Evolutionary conservation across 2,113 vertebrate genomes (phyloP).

Genomic region (Salvelinus namaycush): DNA sequence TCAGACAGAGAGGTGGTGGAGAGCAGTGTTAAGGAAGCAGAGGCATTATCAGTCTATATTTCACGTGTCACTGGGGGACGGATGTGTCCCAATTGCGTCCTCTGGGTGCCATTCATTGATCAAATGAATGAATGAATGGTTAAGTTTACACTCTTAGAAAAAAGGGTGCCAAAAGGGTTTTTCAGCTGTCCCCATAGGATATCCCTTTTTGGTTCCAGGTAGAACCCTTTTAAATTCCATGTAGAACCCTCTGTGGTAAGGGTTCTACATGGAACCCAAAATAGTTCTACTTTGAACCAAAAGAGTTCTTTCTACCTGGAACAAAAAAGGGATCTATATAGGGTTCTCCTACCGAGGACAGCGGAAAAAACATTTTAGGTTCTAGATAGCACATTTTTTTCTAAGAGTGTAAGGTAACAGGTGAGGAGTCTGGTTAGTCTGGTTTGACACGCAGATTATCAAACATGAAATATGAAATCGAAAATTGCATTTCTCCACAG

Average conservation of each 20-base stretch:
- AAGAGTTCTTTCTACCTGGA: too few relatives aligned
- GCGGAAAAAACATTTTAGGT: too few relatives aligned
- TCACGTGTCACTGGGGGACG: constrained; percentile 49
- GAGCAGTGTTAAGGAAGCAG: constrained; percentile 43
- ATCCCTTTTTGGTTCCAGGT: constrained; percentile 40
- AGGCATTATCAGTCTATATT: constrained; percentile 66
- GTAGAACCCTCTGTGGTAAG: constrained; percentile 5
- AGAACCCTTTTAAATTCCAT: constrained; percentile 36
- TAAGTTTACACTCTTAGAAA: too few relatives aligned
- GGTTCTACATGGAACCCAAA: too few relatives aligned
- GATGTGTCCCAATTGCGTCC: constrained; percentile 61
- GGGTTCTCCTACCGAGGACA: too few relatives aligned
- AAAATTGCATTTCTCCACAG: too few relatives aligned
- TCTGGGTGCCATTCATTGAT: constrained; percentile 68
- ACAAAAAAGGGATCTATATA: too few relatives aligned
- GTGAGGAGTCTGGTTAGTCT: constrained; percentile 3
- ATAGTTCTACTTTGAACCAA: too few relatives aligned
- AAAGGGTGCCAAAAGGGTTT: too few relatives aligned
- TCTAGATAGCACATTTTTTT: too few relatives aligned
- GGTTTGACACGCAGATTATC: constrained; percentile 43
- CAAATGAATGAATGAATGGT: constrained; percentile 49
- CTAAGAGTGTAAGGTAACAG: background rate
- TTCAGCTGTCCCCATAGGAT: too few relatives aligned
- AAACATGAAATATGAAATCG: too few relatives aligned
- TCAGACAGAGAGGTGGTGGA: constrained; percentile 34